phyloP scores from a whole-genome alignment of 2,888 invertebrate species.

The Acanthosoma haemorrhoidale region DNA sequence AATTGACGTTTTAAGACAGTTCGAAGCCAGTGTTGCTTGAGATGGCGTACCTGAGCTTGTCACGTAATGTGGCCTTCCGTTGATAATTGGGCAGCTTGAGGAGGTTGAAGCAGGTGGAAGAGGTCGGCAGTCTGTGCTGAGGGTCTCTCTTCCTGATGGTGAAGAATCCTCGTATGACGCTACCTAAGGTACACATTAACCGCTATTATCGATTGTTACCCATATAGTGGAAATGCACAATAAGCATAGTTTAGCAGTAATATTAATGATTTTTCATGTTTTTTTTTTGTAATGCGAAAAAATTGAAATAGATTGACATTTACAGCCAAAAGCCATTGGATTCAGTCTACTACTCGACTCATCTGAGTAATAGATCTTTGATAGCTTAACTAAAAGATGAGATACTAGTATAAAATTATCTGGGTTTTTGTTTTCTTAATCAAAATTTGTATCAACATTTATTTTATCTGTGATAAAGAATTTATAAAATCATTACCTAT shows the following conservation, averaged over 20 bases:
- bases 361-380: not conserved
- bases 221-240: no score
- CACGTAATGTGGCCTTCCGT: constrained; percentile 86
- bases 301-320: no score
- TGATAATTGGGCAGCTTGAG: constrained; percentile 97
- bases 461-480: not conserved
- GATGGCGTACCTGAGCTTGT: constrained; percentile 95
- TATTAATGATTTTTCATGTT: no score
- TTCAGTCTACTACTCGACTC: not conserved
- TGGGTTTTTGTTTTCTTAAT: no score
- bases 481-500: constrained; percentile 53
- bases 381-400: not conserved
- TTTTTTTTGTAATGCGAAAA: no score
- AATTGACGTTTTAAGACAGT: no score
- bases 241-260: no score
- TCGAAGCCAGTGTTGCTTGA: constrained; percentile 98
- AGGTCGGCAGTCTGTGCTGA: constrained; percentile 91
- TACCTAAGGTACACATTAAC: constrained; percentile 63
- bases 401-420: not conserved
- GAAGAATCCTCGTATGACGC: constrained; percentile 95
- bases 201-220: no score
- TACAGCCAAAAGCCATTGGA: no score
- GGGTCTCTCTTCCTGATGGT: constrained; percentile 94
- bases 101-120: constrained; percentile 97
- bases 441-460: no score